Evolutionary conservation across 2,888 invertebrate species (phyloP), one percentile per base, ranked within the genome.

Genomic region (Drosophila yooni): DNA sequence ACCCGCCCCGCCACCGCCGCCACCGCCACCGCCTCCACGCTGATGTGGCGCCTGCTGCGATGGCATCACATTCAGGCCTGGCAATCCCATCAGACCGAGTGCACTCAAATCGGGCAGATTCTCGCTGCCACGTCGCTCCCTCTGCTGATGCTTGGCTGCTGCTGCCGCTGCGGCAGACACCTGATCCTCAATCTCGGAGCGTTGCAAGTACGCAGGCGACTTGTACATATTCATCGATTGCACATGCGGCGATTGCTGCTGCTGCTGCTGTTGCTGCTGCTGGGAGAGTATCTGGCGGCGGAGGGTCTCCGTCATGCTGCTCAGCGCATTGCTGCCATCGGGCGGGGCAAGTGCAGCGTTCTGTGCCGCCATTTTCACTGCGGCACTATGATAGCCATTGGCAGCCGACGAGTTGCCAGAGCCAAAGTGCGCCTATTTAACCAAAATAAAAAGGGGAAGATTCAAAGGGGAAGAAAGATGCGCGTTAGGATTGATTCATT

Each of bases 221-320:
- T 92, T 92, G 81, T 92, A 92, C 92, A 92, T 92, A 64, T 92
- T 92, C 87, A 92, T 90, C 4, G 92, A 87, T 63, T 92, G 92
- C 8, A 88, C 77, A 27, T 91, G 84, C 18, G 92, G 92, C 36
- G 92, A 92, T 67, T 92, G 92, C 25, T 75, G 81, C 40, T 81
- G 80, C 52, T 79, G 78, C 21, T 74, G 81, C 6, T 86, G 87
- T 60, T 92, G 92, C 34, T 85, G 92, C 69, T 91, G 91, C 53
- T 92, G 92, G 33, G 92, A 92, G 61, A 92, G 91, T 18, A 92
- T 92, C 74, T 92, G 92, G 8, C 92, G 90, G 4, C 92, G 91
- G 58, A 92, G 73, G 1, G 88, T 89, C 79, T 92, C 92, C 27
- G 92, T 92, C 92, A 92, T 92, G 4, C 91, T 88, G 40, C 92